Base-by-base conservation (phyloP, 2,797 vertebrate genomes). In the Falco columbarius region DNA sequence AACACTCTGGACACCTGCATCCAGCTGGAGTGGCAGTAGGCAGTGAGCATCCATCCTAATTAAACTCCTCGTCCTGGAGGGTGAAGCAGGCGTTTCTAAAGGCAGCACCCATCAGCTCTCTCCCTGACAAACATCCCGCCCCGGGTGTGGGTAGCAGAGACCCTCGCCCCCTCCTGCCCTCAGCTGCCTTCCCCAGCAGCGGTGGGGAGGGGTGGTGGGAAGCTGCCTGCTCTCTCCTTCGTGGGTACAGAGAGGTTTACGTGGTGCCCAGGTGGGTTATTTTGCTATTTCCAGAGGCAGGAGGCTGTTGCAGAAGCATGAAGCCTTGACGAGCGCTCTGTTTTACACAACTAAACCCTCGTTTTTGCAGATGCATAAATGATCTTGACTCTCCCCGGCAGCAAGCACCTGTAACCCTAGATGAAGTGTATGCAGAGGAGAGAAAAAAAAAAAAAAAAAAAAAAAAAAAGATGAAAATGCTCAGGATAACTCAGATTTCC, bases 331-430 rank as follows among this genome's bases (percentile, higher is more conserved):
- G 40, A 12, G 40, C 42, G 18, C 16, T 34, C 32, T 8, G 6
- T 55, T 62, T 32, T 26, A 30, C 42, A n/a, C 42, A 27, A 8
- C 44, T 23, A 19, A 47, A 12, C 26, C 23, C 29, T 38, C 59
- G 34, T 30, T 44, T 76, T 61, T 44, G 59, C 54, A 7, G 20
- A 20, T 44, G 16, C 20, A 4, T 40, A 62, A 30, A 14, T 9
- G 26, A n/a, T 17, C 29, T 47, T 21, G 29, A 34, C 67, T 81
- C n/a, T 76, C 49, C 12, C 29, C 29, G 36, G 9, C 8, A 40
- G 32, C 3, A 0, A 93, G 47, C 15, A 3, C 0, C 1, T 4
- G 3, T 18, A 44, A n/a, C 38, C 10, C 27, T 13, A n/a, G 9
- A 2, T 34, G 49, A 23, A 61, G 19, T n/a, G 32, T 47, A 27